Percentiles rank a stretch among this genome's conserved stretches.
Evolutionary conservation across 2,797 vertebrate species (phyloP).

Genomic region (Simalia tracyae): DNA sequence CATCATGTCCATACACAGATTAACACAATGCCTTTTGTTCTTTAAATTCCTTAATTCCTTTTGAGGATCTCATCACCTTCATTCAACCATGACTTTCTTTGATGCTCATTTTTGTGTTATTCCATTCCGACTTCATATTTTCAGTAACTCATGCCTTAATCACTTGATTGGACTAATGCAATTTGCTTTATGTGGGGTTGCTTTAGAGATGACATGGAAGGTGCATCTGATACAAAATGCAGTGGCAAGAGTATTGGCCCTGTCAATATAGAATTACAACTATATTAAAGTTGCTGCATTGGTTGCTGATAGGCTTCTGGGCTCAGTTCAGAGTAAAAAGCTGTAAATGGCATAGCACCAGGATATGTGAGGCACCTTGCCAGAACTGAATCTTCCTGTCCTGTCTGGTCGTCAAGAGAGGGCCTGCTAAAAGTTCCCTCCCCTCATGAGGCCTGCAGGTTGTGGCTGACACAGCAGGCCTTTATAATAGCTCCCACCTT

Average conservation of each 20-base stretch:
- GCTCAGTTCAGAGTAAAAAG: neutral
- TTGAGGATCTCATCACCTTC: neutral
- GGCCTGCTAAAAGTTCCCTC: neutral
- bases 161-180: neutral
- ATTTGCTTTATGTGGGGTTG: neutral
- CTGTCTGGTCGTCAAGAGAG: neutral
- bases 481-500: neutral
- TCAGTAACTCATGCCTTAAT: neutral
- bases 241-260: neutral
- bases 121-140: neutral
- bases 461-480: neutral
- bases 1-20: no score
- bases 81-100: neutral
- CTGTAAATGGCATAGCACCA: neutral
- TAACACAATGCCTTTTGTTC: no score
- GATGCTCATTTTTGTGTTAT: neutral
- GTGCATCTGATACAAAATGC: neutral
- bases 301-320: neutral
- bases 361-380: neutral
- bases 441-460: neutral
- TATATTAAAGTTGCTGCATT: neutral
- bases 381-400: neutral
- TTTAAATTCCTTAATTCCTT: neutral
- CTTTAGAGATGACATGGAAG: neutral
- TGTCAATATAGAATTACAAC: neutral